Evolutionary conservation across 1,140 invertebrate species (phyloP), one percentile per base, ranked within the genome.

Genomic region (Orchesella cincta): DNA sequence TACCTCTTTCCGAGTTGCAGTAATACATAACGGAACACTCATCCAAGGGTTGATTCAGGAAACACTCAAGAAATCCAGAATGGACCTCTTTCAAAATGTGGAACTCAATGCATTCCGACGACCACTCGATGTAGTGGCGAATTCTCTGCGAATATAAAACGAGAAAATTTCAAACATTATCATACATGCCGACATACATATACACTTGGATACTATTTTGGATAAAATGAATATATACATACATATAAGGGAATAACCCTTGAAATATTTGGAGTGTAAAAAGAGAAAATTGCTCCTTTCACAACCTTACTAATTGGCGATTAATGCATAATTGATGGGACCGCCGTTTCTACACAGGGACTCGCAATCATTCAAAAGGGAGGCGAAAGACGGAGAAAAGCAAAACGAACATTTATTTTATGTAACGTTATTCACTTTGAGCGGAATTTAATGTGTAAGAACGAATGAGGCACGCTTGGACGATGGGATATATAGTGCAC

Each of bases 111-210:
- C 90, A 90, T 83, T 91, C 90, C 76, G 85, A 87, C 39, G 90
- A 90, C 91, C 91, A 92, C 82, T 92, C 91, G 35, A 90, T 89
- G 84, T 91, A 92, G 84, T 91, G 90, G 51, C 90, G 88, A 78
- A 92, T 85, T 83, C 90, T 89, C 91, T 92, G 85, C 74, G 70
- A 76, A 71, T 73, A 85, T 86, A 84, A 83, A 64, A 67, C n/a
- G 20, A 46, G 39, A 46, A 46, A 46, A 46, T 8, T 8, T 46
- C 5, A 18, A 46, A 18, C 39, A 46, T 46, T 46, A 8, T 46
- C 5, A 46, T 46, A 46, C n/a, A n/a, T n/a, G n/a, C n/a, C n/a
- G n/a, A n/a, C n/a, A n/a, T n/a, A n/a, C n/a, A n/a, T n/a, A n/a
- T n/a, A n/a, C n/a, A n/a, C n/a, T n/a, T n/a, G n/a, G n/a, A n/a